Percentiles rank a stretch among this genome's conserved stretches.
phyloP scores from a whole-genome alignment of 2,797 vertebrate genomes.

The Hemibagrus guttatus region DNA sequence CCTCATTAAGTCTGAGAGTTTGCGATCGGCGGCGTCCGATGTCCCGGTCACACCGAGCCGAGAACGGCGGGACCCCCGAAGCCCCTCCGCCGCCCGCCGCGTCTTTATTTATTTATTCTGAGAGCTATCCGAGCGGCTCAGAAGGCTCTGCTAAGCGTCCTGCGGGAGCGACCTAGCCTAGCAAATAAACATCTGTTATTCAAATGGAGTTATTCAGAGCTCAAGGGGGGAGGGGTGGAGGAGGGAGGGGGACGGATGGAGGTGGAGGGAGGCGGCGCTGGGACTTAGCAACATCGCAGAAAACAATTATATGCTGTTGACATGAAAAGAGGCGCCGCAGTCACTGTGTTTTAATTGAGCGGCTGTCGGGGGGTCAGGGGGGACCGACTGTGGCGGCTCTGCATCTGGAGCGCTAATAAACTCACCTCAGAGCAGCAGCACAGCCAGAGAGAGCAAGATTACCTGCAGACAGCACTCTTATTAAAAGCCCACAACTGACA shows the following conservation, averaged over 20 bases:
- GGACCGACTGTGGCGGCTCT: constrained; percentile 39
- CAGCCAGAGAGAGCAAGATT: background rate
- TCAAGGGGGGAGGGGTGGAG: constrained; percentile 5
- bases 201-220: constrained; percentile 58
- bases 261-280: constrained; percentile 23
- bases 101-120: constrained; percentile 49
- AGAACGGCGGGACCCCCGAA: constrained; percentile 28
- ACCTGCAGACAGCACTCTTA: constrained; percentile 29
- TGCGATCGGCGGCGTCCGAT: background rate
- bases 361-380: constrained; percentile 49
- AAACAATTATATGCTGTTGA: constrained; percentile 59
- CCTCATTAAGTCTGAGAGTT: background rate
- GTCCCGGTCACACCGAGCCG: constrained; percentile 1
- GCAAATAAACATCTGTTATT: constrained; percentile 67
- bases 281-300: constrained; percentile 54
- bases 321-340: constrained; percentile 48
- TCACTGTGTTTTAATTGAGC: constrained; percentile 59
- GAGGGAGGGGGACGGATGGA: constrained; percentile 5
- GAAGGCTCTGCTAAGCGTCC: constrained; percentile 45
- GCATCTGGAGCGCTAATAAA: constrained; percentile 55
- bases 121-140: constrained; percentile 45
- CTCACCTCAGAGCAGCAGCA: constrained; percentile 25
- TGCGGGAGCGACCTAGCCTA: constrained; percentile 47
- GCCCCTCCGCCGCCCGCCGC: constrained; percentile 24
- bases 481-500: constrained; percentile 36